Evolutionary conservation across 2,888 invertebrate species (phyloP).

Genomic region (Trimorus sp.): DNA sequence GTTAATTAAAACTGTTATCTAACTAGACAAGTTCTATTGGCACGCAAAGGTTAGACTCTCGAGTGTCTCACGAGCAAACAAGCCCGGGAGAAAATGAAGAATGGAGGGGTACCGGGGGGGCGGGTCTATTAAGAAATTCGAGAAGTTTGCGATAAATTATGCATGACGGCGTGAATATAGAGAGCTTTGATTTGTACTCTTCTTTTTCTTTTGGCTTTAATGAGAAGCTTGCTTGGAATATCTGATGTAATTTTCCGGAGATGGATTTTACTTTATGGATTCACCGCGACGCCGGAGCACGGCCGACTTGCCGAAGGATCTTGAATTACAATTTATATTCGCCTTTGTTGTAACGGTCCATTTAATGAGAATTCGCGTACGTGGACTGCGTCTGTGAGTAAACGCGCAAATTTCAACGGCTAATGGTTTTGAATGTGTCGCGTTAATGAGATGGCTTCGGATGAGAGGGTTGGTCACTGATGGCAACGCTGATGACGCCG

Average conservation of each 20-base stretch:
- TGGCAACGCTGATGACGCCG: conserved; percentile 34
- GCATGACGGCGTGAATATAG: conserved; percentile 46
- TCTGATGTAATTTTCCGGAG: conserved; percentile 57
- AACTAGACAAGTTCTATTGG: conserved; percentile 39
- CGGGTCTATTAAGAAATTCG: conserved; percentile 56
- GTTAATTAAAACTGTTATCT: conserved; percentile 35
- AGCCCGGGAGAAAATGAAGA: conserved; percentile 34
- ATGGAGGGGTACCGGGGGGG: conserved; percentile 4
- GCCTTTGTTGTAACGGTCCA: conserved; percentile 15
- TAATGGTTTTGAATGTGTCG: conserved; percentile 57
- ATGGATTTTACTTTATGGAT: conserved; percentile 56
- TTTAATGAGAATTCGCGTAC: conserved; percentile 18
- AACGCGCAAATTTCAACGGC: conserved; percentile 36
- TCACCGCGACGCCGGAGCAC: conserved; percentile 27
- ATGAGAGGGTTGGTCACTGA: conserved; percentile 40
- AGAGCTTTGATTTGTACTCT: conserved; percentile 58
- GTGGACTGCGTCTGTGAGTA: conserved; percentile 9
- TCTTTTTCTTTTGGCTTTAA: conserved; percentile 54
- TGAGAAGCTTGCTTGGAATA: conserved; percentile 63
- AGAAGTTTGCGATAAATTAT: conserved; percentile 62
- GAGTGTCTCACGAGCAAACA: conserved; percentile 44
- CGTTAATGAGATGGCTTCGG: conserved; percentile 41
- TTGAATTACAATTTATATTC: conserved; percentile 41
- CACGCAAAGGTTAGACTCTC: conserved; percentile 32
- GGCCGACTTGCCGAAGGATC: conserved; percentile 5